Conservation (phyloP, 2,797 vertebrate genomes). For the Lepidocolaptes lacrymiger region DNA sequence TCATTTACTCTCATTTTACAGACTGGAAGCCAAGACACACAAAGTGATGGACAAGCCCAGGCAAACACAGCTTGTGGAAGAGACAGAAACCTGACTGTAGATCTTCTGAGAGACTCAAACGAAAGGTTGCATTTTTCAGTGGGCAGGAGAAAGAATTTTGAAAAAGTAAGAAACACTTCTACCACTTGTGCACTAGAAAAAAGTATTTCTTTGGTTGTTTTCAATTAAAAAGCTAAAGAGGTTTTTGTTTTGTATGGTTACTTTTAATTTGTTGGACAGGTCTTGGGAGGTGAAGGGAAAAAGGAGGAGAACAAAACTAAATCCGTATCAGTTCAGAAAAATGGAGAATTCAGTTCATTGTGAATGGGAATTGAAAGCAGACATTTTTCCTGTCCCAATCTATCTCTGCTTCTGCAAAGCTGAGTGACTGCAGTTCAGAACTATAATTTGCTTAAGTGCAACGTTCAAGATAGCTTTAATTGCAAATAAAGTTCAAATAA, state of each 20-base stretch:
- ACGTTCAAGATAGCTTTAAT: constrained; percentile 3
- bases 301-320: neutral
- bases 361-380: neutral
- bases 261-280: neutral
- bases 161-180: neutral
- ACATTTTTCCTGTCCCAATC: neutral
- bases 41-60: neutral
- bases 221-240: neutral
- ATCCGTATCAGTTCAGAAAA: neutral
- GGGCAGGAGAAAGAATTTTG: neutral
- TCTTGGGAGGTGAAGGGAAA: neutral
- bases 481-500: constrained; percentile 9
- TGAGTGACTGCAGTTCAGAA: neutral
- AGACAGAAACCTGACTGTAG: neutral
- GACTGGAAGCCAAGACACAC: neutral
- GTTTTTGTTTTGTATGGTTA: neutral
- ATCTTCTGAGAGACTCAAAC: neutral
- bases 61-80: neutral
- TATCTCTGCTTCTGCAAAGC: neutral
- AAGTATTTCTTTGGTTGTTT: neutral
- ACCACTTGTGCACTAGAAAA: neutral
- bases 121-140: neutral
- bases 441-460: neutral
- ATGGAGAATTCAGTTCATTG: neutral
- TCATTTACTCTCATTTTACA: neutral